Percentiles rank a stretch among this genome's conserved stretches.
Evolutionary conservation across 2,888 invertebrate species (phyloP).

Genomic region (Helicoverpa assulta): DNA sequence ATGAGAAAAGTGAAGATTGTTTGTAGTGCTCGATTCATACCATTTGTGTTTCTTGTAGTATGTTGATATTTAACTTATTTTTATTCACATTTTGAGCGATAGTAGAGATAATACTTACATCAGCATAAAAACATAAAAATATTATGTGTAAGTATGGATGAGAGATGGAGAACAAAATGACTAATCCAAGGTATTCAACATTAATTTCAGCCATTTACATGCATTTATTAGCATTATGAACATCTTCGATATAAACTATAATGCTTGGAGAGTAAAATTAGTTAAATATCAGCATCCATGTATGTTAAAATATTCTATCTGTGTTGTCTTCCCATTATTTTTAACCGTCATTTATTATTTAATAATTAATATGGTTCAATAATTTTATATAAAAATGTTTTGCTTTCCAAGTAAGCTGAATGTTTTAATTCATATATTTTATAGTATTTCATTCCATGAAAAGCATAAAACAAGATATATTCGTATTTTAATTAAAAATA

Average conservation of each 20-base stretch:
- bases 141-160: too few relatives aligned
- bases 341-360: not conserved
- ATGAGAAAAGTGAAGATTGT: conserved; percentile 27
- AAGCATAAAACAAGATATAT: not conserved
- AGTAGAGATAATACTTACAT: too few relatives aligned
- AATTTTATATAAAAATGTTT: not conserved
- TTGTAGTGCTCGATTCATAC: conserved; percentile 48
- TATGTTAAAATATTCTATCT: conserved; percentile 37
- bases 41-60: conserved; percentile 24
- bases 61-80: conserved; percentile 35
- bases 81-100: not conserved
- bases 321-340: not conserved
- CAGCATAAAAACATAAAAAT: too few relatives aligned
- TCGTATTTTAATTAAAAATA: conserved; percentile 1
- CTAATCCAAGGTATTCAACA: too few relatives aligned
- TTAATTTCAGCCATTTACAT: too few relatives aligned
- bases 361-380: not conserved
- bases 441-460: not conserved
- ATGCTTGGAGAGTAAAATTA: not conserved
- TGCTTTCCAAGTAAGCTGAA: not conserved
- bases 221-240: too few relatives aligned
- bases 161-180: too few relatives aligned
- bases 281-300: conserved; percentile 44
- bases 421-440: not conserved
- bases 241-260: too few relatives aligned